phyloP scores from a whole-genome alignment of 2,888 invertebrate genomes.

The Lycophotia porphyrea region DNA sequence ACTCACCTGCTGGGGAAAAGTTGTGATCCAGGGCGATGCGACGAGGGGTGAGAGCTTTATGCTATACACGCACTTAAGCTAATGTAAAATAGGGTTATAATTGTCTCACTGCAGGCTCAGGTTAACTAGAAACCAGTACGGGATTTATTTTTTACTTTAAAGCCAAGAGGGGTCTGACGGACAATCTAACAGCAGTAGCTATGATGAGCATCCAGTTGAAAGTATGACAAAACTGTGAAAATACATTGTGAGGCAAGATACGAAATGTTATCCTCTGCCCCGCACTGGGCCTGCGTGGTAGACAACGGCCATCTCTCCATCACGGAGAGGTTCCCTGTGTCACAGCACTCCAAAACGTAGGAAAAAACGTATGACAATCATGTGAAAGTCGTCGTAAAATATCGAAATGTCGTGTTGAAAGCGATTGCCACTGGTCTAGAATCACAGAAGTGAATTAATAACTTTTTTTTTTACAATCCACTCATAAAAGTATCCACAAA shows the following conservation, averaged over 20 bases:
- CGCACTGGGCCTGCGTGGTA: not conserved
- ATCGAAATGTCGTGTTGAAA: not conserved
- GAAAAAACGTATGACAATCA: too few relatives aligned
- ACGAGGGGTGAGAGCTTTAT: not conserved
- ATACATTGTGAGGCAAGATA: not conserved
- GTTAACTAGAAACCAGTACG: not conserved
- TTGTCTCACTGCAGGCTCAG: not conserved
- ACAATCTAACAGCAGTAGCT: not conserved
- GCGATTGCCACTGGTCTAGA: not conserved
- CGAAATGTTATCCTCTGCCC: not conserved
- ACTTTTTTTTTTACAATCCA: not conserved
- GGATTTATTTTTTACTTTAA: too few relatives aligned
- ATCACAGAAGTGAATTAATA: not conserved
- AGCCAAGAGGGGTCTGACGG: not conserved
- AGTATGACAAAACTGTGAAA: not conserved
- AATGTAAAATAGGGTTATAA: not conserved
- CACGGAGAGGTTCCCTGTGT: too few relatives aligned
- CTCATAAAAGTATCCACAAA: not conserved
- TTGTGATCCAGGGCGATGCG: not conserved
- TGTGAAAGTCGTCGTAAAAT: not conserved
- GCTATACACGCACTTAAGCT: not conserved
- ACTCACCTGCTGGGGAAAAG: conserved; percentile 15
- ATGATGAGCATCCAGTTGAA: not conserved
- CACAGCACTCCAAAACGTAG: too few relatives aligned
- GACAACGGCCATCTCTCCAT: too few relatives aligned